Evolutionary conservation across 1,140 invertebrate genomes (phyloP).

Genomic region (Magallana gigas): DNA sequence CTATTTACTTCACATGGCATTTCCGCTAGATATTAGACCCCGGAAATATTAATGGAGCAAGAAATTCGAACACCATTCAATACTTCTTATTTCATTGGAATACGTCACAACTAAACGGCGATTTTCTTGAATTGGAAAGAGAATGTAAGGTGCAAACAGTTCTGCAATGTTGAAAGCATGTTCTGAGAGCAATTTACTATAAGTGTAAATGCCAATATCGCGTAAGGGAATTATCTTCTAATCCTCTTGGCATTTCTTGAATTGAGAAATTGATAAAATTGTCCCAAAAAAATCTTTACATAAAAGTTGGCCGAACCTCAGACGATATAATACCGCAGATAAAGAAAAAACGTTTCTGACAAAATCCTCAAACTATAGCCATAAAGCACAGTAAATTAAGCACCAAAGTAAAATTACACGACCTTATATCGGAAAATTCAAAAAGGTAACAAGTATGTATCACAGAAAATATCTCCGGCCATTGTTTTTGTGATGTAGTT

Average conservation of each 20-base stretch:
- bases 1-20: neutral
- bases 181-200: neutral
- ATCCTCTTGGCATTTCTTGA: neutral
- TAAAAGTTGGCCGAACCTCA: conserved; percentile 6
- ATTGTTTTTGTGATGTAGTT: conserved; percentile 6
- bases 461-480: conserved; percentile 12
- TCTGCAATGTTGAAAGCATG: neutral
- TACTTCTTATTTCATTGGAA: neutral
- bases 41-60: neutral
- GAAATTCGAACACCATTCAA: neutral
- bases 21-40: neutral
- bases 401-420: conserved; percentile 28
- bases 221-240: conserved; percentile 20
- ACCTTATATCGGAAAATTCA: neutral
- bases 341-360: neutral
- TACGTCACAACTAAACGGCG: neutral
- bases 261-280: neutral
- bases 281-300: neutral
- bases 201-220: conserved; percentile 6
- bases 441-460: neutral
- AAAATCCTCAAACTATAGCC: neutral
- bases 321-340: neutral
- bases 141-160: neutral
- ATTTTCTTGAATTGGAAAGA: neutral
- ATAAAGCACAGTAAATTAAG: conserved; percentile 19